These are phyloP conservation scores for Eupithecia subumbrata DNA, from an alignment of 2,888 invertebrate genomes.

Conservation along the genomic window DNA sequence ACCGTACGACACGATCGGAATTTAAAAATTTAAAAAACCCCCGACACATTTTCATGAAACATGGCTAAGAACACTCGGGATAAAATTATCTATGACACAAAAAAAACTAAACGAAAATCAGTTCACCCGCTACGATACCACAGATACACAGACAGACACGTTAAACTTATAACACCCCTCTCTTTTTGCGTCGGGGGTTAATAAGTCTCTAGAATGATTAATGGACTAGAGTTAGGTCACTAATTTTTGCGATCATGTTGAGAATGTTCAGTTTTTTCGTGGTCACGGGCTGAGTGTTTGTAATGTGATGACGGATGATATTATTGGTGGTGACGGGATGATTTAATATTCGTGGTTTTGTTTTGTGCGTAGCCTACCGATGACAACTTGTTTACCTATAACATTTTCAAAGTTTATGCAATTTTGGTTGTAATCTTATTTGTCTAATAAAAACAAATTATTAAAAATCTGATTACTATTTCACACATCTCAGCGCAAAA, in stretches of 20 bases:
- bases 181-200: too few relatives aligned
- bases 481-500: neutral
- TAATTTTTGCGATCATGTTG: neutral
- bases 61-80: too few relatives aligned
- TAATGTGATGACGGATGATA: too few relatives aligned
- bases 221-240: neutral
- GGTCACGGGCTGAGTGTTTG: neutral
- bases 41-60: too few relatives aligned
- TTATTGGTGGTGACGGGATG: neutral
- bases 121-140: too few relatives aligned
- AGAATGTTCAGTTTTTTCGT: neutral
- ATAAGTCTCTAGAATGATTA: neutral
- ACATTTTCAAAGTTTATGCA: too few relatives aligned
- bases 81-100: too few relatives aligned
- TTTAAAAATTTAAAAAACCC: too few relatives aligned
- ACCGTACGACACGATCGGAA: conserved; percentile 42
- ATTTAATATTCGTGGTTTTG: neutral
- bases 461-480: neutral
- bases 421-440: too few relatives aligned
- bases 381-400: neutral
- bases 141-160: too few relatives aligned
- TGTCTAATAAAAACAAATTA: neutral
- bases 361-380: neutral
- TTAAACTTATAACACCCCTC: too few relatives aligned
- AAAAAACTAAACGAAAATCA: too few relatives aligned